phyloP scores from a whole-genome alignment of 2,888 invertebrate species.

The Drosophila diplacantha region DNA sequence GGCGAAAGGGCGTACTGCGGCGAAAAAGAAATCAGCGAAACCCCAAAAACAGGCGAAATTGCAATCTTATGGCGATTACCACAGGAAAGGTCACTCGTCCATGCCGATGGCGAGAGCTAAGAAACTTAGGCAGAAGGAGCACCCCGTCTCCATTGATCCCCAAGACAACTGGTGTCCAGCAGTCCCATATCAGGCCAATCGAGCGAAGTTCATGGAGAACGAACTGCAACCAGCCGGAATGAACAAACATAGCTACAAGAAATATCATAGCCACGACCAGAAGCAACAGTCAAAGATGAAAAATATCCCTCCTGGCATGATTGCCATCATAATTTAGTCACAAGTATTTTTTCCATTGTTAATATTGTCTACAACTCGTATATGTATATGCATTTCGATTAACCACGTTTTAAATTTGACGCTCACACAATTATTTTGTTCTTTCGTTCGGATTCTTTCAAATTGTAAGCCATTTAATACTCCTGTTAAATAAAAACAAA shows the following conservation, averaged over 20 bases:
- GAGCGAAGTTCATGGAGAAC: not conserved
- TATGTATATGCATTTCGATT: not conserved
- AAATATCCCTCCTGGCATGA: not conserved
- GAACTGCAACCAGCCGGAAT: not conserved
- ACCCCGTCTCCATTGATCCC: not conserved
- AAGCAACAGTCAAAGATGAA: not conserved
- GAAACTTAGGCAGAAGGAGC: slow-evolving; percentile 42
- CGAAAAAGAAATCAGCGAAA: slow-evolving; percentile 5
- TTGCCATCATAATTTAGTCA: not conserved
- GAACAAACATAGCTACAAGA: slow-evolving; percentile 1
- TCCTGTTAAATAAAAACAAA: not conserved
- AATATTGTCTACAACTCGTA: too few species aligned
- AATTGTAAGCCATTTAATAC: not conserved
- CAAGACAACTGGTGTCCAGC: not conserved
- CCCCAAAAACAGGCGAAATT: not conserved
- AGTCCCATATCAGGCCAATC: not conserved
- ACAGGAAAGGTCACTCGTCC: not conserved
- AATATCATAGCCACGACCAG: not conserved
- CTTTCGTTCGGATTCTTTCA: not conserved
- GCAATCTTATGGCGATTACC: not conserved
- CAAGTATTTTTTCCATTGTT: too few species aligned
- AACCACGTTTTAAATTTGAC: not conserved
- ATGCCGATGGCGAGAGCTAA: slow-evolving; percentile 32
- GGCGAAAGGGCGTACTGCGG: too few species aligned
- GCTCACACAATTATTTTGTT: not conserved